These are phyloP conservation scores for Petrophora chlorosata DNA, from an alignment of 2,888 invertebrate genomes.

Conservation along the genomic window DNA sequence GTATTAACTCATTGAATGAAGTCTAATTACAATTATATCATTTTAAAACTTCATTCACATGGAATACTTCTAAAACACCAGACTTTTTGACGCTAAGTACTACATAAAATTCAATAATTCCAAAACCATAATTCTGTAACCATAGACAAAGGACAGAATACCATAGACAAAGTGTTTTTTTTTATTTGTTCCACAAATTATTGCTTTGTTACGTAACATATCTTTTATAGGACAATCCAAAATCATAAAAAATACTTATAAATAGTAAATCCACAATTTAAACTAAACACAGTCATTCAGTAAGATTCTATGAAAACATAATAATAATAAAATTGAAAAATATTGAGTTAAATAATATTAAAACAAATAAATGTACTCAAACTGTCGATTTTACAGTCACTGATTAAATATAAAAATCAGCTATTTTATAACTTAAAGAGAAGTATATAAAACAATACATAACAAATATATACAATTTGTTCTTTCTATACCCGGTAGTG, in stretches of 20 bases:
- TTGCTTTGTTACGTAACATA: slow-evolving; percentile 29
- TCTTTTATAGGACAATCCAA: neutral
- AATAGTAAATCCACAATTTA: neutral
- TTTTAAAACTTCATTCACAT: slow-evolving; percentile 1
- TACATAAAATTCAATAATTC: slow-evolving; percentile 2
- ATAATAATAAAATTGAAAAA: no score
- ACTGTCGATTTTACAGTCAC: no score
- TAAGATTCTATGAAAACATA: neutral
- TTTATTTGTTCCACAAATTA: slow-evolving; percentile 28
- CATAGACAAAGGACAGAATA: slow-evolving; percentile 27
- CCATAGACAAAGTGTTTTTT: slow-evolving; percentile 24
- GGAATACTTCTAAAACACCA: slow-evolving; percentile 7
- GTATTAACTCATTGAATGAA: slow-evolving; percentile 14
- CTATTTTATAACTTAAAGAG: neutral
- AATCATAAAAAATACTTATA: slow-evolving; percentile 1
- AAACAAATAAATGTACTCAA: no score
- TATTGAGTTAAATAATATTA: no score
- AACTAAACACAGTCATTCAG: neutral
- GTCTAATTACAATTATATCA: neutral
- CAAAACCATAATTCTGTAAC: slow-evolving; percentile 23
- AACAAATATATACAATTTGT: slow-evolving; percentile 11
- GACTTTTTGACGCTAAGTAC: slow-evolving; percentile 13
- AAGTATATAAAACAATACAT: slow-evolving; percentile 3
- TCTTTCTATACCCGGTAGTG: slow-evolving; percentile 6
- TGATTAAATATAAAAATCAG: neutral